Evolutionary conservation across 1,140 invertebrate genomes (phyloP).

Genomic region (Solen grandis): DNA sequence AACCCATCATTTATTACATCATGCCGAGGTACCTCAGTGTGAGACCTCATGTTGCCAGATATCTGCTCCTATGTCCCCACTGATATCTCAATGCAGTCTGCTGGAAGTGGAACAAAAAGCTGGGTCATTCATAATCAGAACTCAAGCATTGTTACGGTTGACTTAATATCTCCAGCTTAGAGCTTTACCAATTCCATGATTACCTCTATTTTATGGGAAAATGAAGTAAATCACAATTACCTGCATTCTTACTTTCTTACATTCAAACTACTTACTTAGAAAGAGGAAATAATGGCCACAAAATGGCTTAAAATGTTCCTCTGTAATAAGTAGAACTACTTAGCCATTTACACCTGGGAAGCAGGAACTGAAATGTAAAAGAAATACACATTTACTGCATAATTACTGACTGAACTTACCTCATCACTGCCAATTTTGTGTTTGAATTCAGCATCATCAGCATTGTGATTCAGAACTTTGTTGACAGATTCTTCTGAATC

Average conservation of each 20-base stretch:
- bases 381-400: conserved; percentile 2
- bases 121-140: conserved; percentile 59
- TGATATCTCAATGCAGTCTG: conserved; percentile 69
- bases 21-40: conserved; percentile 67
- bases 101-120: conserved; percentile 77
- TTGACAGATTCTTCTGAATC: conserved; percentile 92
- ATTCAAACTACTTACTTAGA: no score
- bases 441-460: conserved; percentile 76
- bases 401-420: no score
- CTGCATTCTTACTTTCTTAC: no score
- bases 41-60: conserved; percentile 66
- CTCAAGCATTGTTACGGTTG: conserved; percentile 30
- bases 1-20: conserved; percentile 55
- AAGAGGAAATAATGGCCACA: no score
- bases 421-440: conserved; percentile 94
- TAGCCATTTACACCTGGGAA: no score
- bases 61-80: conserved; percentile 73
- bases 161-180: conserved; percentile 47
- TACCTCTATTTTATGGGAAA: no score
- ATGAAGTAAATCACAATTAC: no score
- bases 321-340: no score
- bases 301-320: no score
- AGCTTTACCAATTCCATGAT: conserved; percentile 48
- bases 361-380: conserved; percentile 33
- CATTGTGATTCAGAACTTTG: conserved; percentile 94